Percentiles rank a stretch among this genome's conserved stretches.
These are phyloP conservation scores for Arrhamphus sclerolepis DNA, from an alignment of 2,797 vertebrate species.

Conservation along the genomic window DNA sequence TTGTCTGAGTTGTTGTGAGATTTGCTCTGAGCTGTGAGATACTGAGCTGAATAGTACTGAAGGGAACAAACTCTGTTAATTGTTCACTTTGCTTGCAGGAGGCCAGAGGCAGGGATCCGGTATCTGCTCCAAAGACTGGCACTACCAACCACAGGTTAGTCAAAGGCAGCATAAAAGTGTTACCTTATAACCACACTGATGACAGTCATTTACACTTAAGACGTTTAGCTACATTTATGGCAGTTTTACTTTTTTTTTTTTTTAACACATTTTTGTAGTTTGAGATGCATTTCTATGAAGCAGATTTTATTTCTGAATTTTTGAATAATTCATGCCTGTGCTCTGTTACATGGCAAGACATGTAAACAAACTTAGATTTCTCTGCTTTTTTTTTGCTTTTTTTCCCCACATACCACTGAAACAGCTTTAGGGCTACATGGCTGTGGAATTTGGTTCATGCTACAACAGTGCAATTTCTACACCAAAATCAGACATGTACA, in stretches of 20 bases:
- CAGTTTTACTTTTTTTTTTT: too few species aligned
- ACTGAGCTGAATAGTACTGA: constrained; percentile 36
- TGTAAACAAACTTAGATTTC: not conserved
- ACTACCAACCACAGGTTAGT: constrained; percentile 74
- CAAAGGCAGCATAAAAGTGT: constrained; percentile 9
- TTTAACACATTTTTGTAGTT: too few species aligned
- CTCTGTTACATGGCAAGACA: not conserved
- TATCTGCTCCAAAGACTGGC: constrained; percentile 46
- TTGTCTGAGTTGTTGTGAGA: constrained; percentile 76
- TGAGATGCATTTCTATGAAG: too few species aligned
- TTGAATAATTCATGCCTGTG: not conserved
- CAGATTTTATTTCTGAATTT: too few species aligned
- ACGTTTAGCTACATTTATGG: too few species aligned
- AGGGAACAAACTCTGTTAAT: constrained; percentile 56
- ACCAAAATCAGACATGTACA: constrained; percentile 1
- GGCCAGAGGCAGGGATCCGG: constrained; percentile 54
- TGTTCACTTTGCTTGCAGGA: constrained; percentile 77
- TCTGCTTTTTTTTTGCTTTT: not conserved
- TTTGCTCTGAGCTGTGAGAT: constrained; percentile 70
- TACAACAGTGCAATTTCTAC: not conserved
- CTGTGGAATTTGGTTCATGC: not conserved
- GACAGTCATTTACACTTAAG: not conserved
- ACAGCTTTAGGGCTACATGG: too few species aligned
- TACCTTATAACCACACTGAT: not conserved
- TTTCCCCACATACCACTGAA: too few species aligned